These are phyloP conservation scores for Stichopus chloronotus DNA, from an alignment of 35 echinoderm and acorn worm species.

Conservation along the genomic window DNA sequence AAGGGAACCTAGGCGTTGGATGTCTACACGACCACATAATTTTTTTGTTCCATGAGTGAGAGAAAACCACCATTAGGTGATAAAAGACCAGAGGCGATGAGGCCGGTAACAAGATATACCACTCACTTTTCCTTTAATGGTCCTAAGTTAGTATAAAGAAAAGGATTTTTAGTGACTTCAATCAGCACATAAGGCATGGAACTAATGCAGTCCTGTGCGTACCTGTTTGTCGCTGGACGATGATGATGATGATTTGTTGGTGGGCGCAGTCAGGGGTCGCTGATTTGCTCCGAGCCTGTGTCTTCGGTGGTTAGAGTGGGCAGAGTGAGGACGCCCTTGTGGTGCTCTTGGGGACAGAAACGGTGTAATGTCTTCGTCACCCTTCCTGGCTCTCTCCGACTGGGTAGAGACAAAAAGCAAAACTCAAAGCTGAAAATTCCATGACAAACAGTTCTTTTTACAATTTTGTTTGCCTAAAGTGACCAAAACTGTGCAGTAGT, in stretches of 20 bases:
- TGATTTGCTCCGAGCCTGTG: background rate
- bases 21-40: too few relatives aligned
- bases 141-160: too few relatives aligned
- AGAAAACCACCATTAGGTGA: too few relatives aligned
- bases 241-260: slow-evolving; percentile 27
- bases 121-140: too few relatives aligned
- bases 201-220: background rate
- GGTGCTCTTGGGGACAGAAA: slow-evolving; percentile 86
- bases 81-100: too few relatives aligned
- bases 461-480: background rate
- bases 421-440: background rate
- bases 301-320: slow-evolving; percentile 11
- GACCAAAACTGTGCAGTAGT: background rate
- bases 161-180: background rate
- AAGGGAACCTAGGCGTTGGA: too few relatives aligned
- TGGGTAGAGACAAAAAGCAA: slow-evolving; percentile 9
- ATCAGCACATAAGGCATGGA: background rate
- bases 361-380: slow-evolving; percentile 94
- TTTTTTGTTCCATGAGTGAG: too few relatives aligned
- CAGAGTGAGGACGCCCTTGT: slow-evolving; percentile 71
- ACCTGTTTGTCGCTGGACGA: background rate
- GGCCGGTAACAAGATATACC: too few relatives aligned
- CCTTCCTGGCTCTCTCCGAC: slow-evolving; percentile 74
- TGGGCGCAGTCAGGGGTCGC: slow-evolving; percentile 84
- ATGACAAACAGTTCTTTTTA: background rate